Base-by-base conservation (phyloP, 1,140 invertebrate genomes). In the Hypothenemus hampei region DNA sequence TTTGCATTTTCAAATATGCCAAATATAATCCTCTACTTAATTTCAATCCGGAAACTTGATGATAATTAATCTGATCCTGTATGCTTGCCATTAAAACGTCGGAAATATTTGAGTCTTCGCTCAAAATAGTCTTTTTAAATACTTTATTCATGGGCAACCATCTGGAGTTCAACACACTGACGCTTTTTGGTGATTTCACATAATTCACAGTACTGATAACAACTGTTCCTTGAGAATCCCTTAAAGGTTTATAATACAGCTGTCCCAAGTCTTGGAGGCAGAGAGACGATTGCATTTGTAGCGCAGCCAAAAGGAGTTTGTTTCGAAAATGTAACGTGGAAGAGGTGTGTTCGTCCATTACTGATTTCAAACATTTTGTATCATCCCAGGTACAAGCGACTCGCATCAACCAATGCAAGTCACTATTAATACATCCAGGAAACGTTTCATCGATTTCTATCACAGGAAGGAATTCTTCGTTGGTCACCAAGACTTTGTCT, bases 401-500 rank as follows among this genome's bases (percentile, higher is more conserved):
- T 80, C 98, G 97, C 85, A 98, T 91, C 1, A 98, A 76, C 95
- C 95, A 98, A 72, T 98, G 89, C 70, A 95, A 92, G 73, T 98
- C 94, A 53, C 85, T 85, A 67, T 95, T 85, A 21, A 97, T 84
- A 58, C 88, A 87, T 58, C 85, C 88, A 18, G 92, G 89, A 70
- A 92, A 97, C 13, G 89, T 91, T 73, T 98, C 95, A 71, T 98
- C 94, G 11, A 98, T 86, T 76, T 97, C 93, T 60, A 98, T 89
- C 22, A 96, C 91, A 3, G 96, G 96, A 31, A 97, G 75, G 71
- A 93, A 93, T 61, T 98, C 95, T 75, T 98, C 95, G 66, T 91
- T 93, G 3, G 94, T 98, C 7, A 97, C 89, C 46, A 98, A 75
- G 21, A 98, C 85, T 69, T 91, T 93, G 70, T 97, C 93, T 65